These are phyloP conservation scores for Excalfactoria chinensis DNA, from an alignment of 2,113 vertebrate genomes.

Conservation along the genomic window DNA sequence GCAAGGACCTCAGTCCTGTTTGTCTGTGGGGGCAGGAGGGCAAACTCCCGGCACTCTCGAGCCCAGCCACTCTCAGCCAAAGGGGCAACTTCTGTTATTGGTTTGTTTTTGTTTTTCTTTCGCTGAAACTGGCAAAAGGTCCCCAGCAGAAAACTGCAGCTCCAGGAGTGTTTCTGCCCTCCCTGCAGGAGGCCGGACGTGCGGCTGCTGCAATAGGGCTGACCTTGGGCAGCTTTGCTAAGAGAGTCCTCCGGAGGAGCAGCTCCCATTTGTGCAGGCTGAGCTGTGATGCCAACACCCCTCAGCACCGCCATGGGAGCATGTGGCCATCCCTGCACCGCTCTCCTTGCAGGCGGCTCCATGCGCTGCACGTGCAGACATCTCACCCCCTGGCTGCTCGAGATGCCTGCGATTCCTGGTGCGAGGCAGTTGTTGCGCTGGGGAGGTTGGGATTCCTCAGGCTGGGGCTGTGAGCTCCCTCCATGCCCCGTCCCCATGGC, in stretches of 20 bases:
- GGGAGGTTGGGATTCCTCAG: conserved; percentile 75
- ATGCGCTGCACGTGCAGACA: neutral
- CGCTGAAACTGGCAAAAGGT: neutral
- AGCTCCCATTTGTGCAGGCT: fast-evolving
- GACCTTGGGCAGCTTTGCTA: conserved; percentile 57
- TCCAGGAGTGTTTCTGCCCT: conserved; percentile 3
- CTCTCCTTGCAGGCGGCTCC: conserved; percentile 7
- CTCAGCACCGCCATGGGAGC: neutral
- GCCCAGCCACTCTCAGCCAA: neutral
- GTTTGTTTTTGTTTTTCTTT: neutral
- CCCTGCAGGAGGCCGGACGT: conserved; percentile 12
- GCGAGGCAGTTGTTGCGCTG: conserved; percentile 71
- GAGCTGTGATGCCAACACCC: neutral
- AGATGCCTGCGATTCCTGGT: conserved; percentile 73
- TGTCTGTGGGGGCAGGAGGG: neutral
- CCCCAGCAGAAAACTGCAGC: neutral
- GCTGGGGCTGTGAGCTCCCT: neutral
- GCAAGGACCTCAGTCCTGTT: neutral
- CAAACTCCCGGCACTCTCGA: neutral
- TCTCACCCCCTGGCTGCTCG: conserved; percentile 67
- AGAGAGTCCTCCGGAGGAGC: neutral
- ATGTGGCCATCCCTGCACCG: neutral
- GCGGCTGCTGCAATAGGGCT: neutral
- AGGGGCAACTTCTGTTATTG: neutral
- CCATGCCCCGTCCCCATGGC: neutral